These are phyloP conservation scores for Columbina picui DNA, from an alignment of 2,113 vertebrate species.

Conservation along the genomic window DNA sequence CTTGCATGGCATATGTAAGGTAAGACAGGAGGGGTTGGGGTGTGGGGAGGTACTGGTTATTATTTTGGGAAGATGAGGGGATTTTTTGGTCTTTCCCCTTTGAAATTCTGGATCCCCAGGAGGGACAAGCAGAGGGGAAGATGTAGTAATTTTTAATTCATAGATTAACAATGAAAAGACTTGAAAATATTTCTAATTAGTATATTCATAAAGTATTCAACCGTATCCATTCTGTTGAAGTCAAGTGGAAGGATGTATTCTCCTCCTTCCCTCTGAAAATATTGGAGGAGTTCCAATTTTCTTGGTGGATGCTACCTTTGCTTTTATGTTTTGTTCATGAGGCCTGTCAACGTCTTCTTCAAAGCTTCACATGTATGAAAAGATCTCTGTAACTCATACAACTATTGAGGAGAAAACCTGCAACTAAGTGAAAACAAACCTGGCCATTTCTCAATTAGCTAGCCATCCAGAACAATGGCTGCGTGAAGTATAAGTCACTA, in stretches of 20 bases:
- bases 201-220: neutral
- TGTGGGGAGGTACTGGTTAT: neutral
- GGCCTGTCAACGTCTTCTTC: slow-evolving; percentile 15
- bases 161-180: neutral
- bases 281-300: slow-evolving; percentile 10
- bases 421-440: slow-evolving; percentile 44
- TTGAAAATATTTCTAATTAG: slow-evolving; percentile 5
- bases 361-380: neutral
- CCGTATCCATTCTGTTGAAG: slow-evolving; percentile 13
- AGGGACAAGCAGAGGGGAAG: rapidly evolving
- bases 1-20: neutral
- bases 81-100: neutral
- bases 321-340: neutral
- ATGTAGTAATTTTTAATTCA: neutral
- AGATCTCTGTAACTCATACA: neutral
- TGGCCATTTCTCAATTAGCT: slow-evolving; percentile 21
- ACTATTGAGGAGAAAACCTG: neutral
- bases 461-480: slow-evolving; percentile 8
- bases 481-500: neutral
- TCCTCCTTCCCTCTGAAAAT: slow-evolving; percentile 26
- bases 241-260: slow-evolving; percentile 1
- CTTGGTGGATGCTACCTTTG: neutral
- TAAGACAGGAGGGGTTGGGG: neutral
- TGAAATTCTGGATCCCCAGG: neutral
- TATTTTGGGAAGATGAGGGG: neutral